Evolutionary conservation across 2,888 invertebrate genomes (phyloP).

Genomic region (Nebria salina): DNA sequence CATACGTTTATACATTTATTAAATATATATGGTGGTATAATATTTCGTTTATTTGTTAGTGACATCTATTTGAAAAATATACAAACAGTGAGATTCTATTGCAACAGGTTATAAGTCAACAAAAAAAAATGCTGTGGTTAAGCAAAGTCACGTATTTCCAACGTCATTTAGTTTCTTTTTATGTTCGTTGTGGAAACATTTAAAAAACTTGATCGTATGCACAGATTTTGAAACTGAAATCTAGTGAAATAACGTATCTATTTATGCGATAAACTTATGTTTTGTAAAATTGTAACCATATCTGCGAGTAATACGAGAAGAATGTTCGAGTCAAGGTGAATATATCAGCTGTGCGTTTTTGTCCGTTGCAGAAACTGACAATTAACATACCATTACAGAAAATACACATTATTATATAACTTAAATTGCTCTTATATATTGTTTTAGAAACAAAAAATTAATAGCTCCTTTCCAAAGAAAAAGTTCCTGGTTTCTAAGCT

Average conservation of each 20-base stretch:
- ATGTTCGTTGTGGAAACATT: background rate
- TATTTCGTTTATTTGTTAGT: background rate
- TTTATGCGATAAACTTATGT: background rate
- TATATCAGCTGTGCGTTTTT: constrained; percentile 10
- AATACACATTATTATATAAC: background rate
- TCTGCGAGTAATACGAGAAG: background rate
- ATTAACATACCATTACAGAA: background rate
- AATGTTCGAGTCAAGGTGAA: constrained; percentile 13
- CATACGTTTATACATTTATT: background rate
- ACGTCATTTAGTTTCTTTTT: background rate
- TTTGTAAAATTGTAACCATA: background rate
- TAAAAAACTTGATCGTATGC: background rate
- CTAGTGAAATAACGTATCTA: background rate
- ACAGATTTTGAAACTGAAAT: background rate
- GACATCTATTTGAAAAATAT: background rate
- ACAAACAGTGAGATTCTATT: background rate
- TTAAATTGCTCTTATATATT: background rate
- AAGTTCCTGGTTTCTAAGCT: background rate
- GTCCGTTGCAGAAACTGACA: constrained; percentile 4
- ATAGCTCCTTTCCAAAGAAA: background rate
- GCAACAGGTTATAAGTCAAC: background rate
- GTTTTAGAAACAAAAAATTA: background rate
- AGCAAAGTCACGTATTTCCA: background rate
- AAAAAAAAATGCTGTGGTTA: background rate
- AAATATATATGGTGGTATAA: background rate